A percentile compares a stretch with the other conserved stretches of the same genome.
phyloP scores from a whole-genome alignment of 2,797 vertebrate species.

The Alectoris magna region DNA sequence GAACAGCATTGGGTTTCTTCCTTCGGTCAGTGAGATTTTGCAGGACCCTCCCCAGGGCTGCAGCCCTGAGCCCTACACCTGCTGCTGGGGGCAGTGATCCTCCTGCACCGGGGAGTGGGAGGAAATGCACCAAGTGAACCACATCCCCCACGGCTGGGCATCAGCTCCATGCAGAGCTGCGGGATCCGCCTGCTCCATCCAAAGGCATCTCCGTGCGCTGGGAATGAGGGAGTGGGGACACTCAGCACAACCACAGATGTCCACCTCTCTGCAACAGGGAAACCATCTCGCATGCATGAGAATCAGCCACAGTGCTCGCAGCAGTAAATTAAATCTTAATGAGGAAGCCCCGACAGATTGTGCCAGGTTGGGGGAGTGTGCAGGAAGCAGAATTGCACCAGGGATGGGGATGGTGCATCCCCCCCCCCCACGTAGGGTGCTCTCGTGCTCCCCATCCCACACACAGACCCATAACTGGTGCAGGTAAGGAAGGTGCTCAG shows the following conservation, averaged over 20 bases:
- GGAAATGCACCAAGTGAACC: rapidly evolving
- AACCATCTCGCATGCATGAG: background rate
- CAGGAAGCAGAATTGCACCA: background rate
- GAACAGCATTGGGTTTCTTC: background rate
- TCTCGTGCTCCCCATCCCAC: background rate
- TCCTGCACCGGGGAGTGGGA: rapidly evolving
- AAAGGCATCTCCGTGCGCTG: no score
- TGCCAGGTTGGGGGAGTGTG: background rate
- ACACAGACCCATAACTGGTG: no score
- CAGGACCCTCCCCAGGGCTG: background rate
- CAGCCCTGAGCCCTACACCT: background rate
- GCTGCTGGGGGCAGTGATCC: rapidly evolving
- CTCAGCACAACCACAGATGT: background rate
- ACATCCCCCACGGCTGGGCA: background rate
- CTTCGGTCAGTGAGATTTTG: background rate
- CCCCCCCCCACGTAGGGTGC: background rate
- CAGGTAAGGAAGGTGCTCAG: background rate
- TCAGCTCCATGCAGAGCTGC: background rate
- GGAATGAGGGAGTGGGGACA: no score
- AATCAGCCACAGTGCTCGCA: background rate
- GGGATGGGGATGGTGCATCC: rapidly evolving
- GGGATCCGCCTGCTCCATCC: background rate
- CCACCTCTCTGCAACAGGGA: background rate
- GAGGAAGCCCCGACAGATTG: background rate
- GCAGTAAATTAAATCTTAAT: background rate